These are phyloP conservation scores for Pyrocephalus nanus DNA, from an alignment of 2,797 vertebrate genomes.

Conservation along the genomic window DNA sequence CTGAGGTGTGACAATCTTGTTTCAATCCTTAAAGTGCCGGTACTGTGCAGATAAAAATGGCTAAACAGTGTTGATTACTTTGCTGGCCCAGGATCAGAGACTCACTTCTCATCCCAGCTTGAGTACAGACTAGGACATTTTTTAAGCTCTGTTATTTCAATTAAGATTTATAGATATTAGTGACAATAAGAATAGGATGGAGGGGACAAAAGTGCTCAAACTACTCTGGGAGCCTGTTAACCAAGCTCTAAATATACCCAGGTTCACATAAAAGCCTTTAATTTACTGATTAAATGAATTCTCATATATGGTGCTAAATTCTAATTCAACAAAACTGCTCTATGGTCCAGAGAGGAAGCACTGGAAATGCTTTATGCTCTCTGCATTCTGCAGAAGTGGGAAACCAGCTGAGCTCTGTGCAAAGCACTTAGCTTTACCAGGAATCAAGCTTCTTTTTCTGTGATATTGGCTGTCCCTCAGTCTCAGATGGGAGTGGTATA, in stretches of 20 bases:
- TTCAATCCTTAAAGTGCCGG: not conserved
- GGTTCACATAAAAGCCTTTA: conserved; percentile 2
- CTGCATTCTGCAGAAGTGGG: not conserved
- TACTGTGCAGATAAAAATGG: not conserved
- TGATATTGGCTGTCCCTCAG: not conserved
- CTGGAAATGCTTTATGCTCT: not conserved
- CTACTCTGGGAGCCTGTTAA: not conserved
- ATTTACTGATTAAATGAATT: conserved; percentile 27
- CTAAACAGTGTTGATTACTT: not conserved
- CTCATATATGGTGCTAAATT: not conserved
- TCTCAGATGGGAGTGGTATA: not conserved
- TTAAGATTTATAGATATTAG: conserved; percentile 55
- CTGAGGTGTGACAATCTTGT: not conserved
- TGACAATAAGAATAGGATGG: not conserved
- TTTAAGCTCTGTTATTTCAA: conserved; percentile 25
- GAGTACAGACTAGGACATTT: not conserved
- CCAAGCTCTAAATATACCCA: not conserved
- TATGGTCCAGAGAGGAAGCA: not conserved
- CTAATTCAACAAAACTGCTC: not conserved
- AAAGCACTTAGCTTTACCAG: not conserved
- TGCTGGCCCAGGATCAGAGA: not conserved
- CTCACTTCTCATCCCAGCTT: not conserved
- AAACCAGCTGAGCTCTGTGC: not conserved
- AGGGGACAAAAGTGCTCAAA: not conserved
- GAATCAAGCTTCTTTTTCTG: not conserved